These are phyloP conservation scores for Mizuhopecten yessoensis DNA, from an alignment of 1,140 invertebrate species.

Conservation along the genomic window DNA sequence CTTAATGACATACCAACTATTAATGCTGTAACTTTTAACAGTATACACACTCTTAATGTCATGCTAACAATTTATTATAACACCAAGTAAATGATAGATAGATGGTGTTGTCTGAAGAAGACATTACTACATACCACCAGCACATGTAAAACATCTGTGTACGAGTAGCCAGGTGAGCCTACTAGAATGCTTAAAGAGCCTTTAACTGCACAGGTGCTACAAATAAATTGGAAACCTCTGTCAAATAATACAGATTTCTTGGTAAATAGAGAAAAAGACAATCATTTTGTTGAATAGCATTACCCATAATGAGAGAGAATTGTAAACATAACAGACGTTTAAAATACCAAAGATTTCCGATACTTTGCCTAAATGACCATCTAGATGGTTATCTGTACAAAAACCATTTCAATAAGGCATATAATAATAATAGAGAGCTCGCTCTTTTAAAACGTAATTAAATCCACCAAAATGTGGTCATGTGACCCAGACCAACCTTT, in stretches of 20 bases:
- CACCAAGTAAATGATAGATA: no score
- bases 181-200: neutral
- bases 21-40: no score
- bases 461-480: neutral
- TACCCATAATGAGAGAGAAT: neutral
- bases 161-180: neutral
- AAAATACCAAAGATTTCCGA: neutral
- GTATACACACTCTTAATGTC: no score
- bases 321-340: neutral
- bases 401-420: conserved; percentile 9
- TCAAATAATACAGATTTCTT: neutral
- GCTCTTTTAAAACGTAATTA: conserved; percentile 36
- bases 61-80: no score
- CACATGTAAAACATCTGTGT: neutral
- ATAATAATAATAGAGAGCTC: neutral
- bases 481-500: conserved; percentile 21
- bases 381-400: conserved; percentile 4
- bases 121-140: no score
- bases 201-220: conserved; percentile 17
- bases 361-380: neutral
- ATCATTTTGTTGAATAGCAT: neutral
- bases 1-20: no score
- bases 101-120: no score
- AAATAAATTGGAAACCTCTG: neutral
- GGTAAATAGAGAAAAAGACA: neutral